These are phyloP conservation scores for Hoplias malabaricus DNA, from an alignment of 2,113 vertebrate species.

Conservation along the genomic window DNA sequence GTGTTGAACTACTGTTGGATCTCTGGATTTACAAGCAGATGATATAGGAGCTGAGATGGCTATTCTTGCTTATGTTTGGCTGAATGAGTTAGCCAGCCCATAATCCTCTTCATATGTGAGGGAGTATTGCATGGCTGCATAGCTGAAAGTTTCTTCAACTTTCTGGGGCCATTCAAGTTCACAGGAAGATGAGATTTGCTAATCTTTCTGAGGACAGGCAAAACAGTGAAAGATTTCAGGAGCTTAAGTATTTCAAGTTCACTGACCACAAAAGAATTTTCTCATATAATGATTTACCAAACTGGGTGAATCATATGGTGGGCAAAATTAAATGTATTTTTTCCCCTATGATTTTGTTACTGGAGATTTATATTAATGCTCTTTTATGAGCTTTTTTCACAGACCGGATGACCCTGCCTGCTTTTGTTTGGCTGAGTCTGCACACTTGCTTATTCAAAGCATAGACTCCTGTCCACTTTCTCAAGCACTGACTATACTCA, in stretches of 20 bases:
- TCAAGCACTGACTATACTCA: background rate
- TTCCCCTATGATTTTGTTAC: background rate
- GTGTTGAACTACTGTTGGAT: too few species aligned
- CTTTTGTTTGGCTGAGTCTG: background rate
- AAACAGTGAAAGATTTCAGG: background rate
- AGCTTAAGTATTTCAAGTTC: background rate
- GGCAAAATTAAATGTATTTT: background rate
- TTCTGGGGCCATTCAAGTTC: background rate
- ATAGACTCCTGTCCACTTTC: background rate
- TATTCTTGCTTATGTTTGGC: background rate
- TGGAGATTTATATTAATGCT: background rate
- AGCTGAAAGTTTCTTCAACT: background rate
- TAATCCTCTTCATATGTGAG: background rate
- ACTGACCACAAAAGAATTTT: background rate
- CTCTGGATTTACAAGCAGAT: background rate
- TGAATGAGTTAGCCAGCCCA: background rate
- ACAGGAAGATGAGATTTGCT: background rate
- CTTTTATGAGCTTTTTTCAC: background rate
- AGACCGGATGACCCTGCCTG: background rate
- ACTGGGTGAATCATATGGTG: too few species aligned
- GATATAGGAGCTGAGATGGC: background rate
- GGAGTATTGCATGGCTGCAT: background rate
- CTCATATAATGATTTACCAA: background rate
- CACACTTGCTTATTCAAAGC: background rate
- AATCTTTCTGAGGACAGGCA: background rate